These are phyloP conservation scores for Blennius ocellaris DNA, from an alignment of 2,113 vertebrate genomes.

Conservation along the genomic window DNA sequence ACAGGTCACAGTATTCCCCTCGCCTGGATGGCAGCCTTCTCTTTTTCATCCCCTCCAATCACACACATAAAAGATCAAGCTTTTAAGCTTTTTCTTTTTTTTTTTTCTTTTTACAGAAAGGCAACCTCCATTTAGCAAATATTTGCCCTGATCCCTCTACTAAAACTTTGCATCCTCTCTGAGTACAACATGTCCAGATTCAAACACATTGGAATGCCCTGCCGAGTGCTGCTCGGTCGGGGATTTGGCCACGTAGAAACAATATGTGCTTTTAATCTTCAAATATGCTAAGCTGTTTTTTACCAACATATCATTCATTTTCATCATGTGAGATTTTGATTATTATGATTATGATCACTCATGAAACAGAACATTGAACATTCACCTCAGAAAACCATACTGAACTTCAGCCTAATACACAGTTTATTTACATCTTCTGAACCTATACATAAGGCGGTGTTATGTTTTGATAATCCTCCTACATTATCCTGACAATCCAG, in stretches of 20 bases:
- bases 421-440: too few species aligned
- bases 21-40: too few species aligned
- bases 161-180: constrained; percentile 15
- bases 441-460: too few species aligned
- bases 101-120: too few species aligned
- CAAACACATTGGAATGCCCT: constrained; percentile 1
- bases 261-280: constrained; percentile 42
- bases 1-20: constrained; percentile 25
- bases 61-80: constrained; percentile 24
- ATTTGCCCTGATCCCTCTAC: constrained; percentile 22
- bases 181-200: constrained; percentile 6
- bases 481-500: too few species aligned
- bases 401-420: too few species aligned
- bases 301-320: background rate
- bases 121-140: constrained; percentile 38
- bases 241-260: constrained; percentile 24
- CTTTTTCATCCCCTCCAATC: background rate
- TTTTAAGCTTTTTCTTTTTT: constrained; percentile 6
- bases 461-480: too few species aligned
- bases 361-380: background rate
- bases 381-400: background rate
- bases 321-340: background rate
- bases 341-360: constrained; percentile 2
- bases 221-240: background rate
- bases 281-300: constrained; percentile 28